Evolutionary conservation across 2,113 vertebrate species (phyloP), one percentile per base, ranked within the genome.

Genomic region (Suricata suricatta): DNA sequence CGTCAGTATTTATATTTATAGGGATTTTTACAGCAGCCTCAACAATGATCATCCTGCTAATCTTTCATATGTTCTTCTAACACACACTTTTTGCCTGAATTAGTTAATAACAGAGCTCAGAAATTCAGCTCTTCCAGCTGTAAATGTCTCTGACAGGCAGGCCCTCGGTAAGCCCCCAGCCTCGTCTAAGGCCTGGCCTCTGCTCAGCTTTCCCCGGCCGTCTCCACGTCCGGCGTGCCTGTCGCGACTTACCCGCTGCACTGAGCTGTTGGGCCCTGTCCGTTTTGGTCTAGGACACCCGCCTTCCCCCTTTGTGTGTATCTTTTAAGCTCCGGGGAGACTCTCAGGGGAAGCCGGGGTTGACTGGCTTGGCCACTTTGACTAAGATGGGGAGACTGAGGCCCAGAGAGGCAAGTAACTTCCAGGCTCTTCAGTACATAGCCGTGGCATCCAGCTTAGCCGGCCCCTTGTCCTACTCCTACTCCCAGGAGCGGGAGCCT

Each of bases 381-480:
- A 31, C 29, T 2, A 41, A 60, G 41, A 33, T 25, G 47, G 25
- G 33, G 64, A 87, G 44, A 10, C 54, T 0, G 47, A 44, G 16
- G 47, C 6, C 21, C 29, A 10, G 35, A 41, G 63, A 52, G 35
- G 41, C 54, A 16, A 66, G 47, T 15, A 5, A 4, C n/a, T 79
- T 27, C 66, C 31, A 3, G 76, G 7, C 29, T 44, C 5, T 21
- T 35, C 21, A 7, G 14, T 3, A 21, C 11, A 0, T 35, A 21
- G 50, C 33, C 1, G 0, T 0, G 7, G 38, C 12, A 0, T 21
- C 71, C 3, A 0, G n/a, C 29, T 84, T 29, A 7, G 33, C n/a
- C 9, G 0, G 19, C 66, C 41, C 2, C 4, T 11, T 23, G 3
- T 44, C 74, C 38, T 33, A 13, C 17, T 41, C 5, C 2, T 6